Conservation (phyloP, 2,888 invertebrate genomes). For the Aphodius sticticus region DNA sequence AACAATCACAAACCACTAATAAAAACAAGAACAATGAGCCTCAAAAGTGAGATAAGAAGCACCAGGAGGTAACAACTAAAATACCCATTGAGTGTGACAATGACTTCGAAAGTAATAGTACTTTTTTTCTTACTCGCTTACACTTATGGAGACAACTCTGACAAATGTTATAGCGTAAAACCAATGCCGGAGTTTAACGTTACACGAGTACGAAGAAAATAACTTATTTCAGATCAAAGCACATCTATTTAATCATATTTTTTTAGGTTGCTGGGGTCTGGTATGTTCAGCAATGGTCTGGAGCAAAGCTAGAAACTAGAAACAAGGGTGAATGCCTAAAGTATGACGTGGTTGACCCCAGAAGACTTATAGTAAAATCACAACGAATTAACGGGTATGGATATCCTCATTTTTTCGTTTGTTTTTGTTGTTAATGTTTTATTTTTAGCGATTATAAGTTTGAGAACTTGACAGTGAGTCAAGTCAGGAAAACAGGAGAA, state of each 20-base stretch:
- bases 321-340: background rate
- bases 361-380: background rate
- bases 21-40: too few species aligned
- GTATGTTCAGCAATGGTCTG: background rate
- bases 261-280: background rate
- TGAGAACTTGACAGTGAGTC: background rate
- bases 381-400: background rate
- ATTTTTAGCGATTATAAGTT: background rate
- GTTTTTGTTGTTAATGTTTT: background rate
- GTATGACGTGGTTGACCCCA: background rate
- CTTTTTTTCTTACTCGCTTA: background rate
- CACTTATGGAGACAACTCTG: background rate
- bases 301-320: background rate
- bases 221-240: too few species aligned
- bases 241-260: too few species aligned
- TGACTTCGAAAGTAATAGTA: background rate
- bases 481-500: background rate
- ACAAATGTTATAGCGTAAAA: background rate
- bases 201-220: background rate
- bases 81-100: background rate
- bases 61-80: background rate
- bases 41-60: background rate
- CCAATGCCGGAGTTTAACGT: background rate
- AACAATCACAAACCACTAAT: background rate
- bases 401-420: too few species aligned